These are phyloP conservation scores for Lutraria rhynchaena DNA, from an alignment of 1,140 invertebrate species.

Conservation along the genomic window DNA sequence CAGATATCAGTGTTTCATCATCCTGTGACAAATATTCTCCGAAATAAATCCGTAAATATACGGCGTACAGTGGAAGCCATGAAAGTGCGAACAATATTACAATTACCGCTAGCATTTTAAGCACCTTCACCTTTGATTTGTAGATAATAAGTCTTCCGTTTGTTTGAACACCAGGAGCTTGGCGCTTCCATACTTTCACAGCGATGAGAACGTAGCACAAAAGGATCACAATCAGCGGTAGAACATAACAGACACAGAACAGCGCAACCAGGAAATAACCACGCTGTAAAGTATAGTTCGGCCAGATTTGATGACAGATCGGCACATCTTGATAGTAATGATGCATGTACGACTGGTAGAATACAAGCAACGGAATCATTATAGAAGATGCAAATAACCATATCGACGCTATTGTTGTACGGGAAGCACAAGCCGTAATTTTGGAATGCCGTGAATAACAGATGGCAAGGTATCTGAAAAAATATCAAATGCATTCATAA, in stretches of 20 bases:
- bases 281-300: conserved; percentile 86
- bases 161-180: conserved; percentile 87
- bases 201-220: conserved; percentile 96
- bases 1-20: conserved; percentile 88
- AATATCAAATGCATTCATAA: no score
- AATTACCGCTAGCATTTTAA: conserved; percentile 97
- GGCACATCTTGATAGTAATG: conserved; percentile 53
- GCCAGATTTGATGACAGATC: conserved; percentile 70
- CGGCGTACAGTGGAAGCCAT: conserved; percentile 94
- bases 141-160: conserved; percentile 74
- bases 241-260: conserved; percentile 93
- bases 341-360: conserved; percentile 86
- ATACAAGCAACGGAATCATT: conserved; percentile 94
- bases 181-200: conserved; percentile 92
- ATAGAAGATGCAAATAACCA: conserved; percentile 93
- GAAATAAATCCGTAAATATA: conserved; percentile 68
- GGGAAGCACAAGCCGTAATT: conserved; percentile 91
- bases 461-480: conserved; percentile 93
- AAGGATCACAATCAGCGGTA: conserved; percentile 94
- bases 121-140: conserved; percentile 85
- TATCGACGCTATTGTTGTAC: conserved; percentile 94
- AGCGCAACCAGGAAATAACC: conserved; percentile 95
- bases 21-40: conserved; percentile 85
- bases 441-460: conserved; percentile 97
- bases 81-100: conserved; percentile 96